Conservation (phyloP, 1,140 invertebrate species). For the roundworm (Caenorhabditis elegans) region WBcel235 BX284604.4:14767001-14767500, state of each 20-base stretch:
- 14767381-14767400: conserved; percentile 56
- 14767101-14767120: conserved; percentile 59
- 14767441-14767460: neutral
- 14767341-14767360: conserved; percentile 58
- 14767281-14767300: conserved; percentile 49
- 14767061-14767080: conserved; percentile 57
- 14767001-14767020: neutral
- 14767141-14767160: conserved; percentile 57
- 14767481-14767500: conserved; percentile 64
- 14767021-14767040: conserved; percentile 32
- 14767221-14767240: neutral
- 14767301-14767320: conserved; percentile 51
- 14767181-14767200: conserved; percentile 58
- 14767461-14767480: conserved; percentile 44
- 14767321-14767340: conserved; percentile 61
- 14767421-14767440: neutral
- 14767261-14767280: conserved; percentile 61
- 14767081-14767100: conserved; percentile 64
- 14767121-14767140: conserved; percentile 63
- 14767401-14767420: conserved; percentile 62
- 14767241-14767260: conserved; percentile 45
- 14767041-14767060: conserved; percentile 45
- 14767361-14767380: conserved; percentile 55
- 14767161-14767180: conserved; percentile 62
- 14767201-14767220: neutral